Evolutionary conservation across 2,797 vertebrate species (phyloP), one percentile per base, ranked within the genome.

Genomic region (Spheniscus humboldti): DNA sequence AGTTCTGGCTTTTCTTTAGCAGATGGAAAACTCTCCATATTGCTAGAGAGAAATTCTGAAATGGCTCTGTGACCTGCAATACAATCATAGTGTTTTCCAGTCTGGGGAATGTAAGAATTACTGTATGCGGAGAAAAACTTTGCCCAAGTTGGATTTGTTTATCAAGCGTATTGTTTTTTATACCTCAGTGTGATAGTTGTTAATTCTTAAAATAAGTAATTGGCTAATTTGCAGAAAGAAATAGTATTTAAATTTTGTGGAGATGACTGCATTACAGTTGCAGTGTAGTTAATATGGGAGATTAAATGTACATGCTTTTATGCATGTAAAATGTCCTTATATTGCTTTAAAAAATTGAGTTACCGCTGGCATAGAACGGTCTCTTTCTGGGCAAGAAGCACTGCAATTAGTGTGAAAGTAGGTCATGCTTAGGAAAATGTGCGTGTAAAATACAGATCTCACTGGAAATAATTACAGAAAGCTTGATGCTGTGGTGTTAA

Each of bases 381-480:
- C 33, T 78, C 41, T 91, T 71, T 91, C 80, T 83, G 74, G 59
- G 11, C 78, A 78, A 75, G 45, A 92, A 68, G 6, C 47, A 17
- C 39, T 78, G 48, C 35, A 84, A 62, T 86, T 91, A 69, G n/a
- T 80, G 39, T 88, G 64, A 71, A 81, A 91, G 57, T 89, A 93
- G 91, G 81, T 96, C 69, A 56, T 56, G n/a, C 66, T 84, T 91
- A 71, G 68, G 74, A 96, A 95, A 95, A 92, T 59, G 37, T 39
- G 18, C 86, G 39, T 73, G n/a, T 93, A 83, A 94, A 96, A 45
- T 83, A 74, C 72, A 92, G 77, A 64, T 77, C 75, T 94, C 8
- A 4, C 43, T 91, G 82, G 55, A 94, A 91, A 76, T 93, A 91
- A 88, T 92, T 91, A 88, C 50, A 92, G 92, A 90, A 94, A 72